phyloP scores from a whole-genome alignment of 2,797 vertebrate species.

The Ctenochaetus hawaiiensis region DNA sequence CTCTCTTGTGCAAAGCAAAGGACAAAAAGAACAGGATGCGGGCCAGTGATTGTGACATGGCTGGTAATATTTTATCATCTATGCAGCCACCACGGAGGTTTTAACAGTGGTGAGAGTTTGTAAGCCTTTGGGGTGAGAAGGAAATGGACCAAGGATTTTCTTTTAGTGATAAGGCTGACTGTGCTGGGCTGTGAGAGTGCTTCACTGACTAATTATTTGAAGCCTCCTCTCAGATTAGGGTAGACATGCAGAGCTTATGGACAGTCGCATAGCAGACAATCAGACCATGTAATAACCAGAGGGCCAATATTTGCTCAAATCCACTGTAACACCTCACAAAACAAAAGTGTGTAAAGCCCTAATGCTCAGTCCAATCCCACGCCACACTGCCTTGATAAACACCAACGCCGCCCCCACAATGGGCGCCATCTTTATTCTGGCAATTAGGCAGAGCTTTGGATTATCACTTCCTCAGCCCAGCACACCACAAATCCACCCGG shows the following conservation, averaged over 20 bases:
- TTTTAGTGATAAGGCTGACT: constrained; percentile 71
- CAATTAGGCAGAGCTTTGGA: constrained; percentile 82
- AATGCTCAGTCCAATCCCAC: constrained; percentile 75
- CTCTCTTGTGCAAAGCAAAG: constrained; percentile 40
- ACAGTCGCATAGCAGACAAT: constrained; percentile 74
- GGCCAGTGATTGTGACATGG: constrained; percentile 51
- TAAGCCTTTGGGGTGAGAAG: constrained; percentile 69
- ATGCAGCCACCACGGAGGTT: constrained; percentile 34
- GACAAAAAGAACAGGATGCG: constrained; percentile 19
- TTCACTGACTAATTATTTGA: constrained; percentile 78
- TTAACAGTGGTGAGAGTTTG: constrained; percentile 59
- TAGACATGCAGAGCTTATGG: constrained; percentile 67
- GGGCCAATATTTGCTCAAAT: constrained; percentile 77
- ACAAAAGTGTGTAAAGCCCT: constrained; percentile 75
- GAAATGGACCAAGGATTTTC: constrained; percentile 71
- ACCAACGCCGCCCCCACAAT: constrained; percentile 69
- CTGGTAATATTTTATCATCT: constrained; percentile 56
- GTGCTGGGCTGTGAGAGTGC: constrained; percentile 67
- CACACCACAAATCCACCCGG: constrained; percentile 74
- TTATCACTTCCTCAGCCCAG: constrained; percentile 72
- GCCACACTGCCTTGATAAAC: constrained; percentile 73
- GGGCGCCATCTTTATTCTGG: constrained; percentile 77
- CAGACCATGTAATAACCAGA: constrained; percentile 80
- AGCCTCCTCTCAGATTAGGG: constrained; percentile 76
- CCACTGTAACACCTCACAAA: constrained; percentile 79